Evolutionary conservation across 1,140 invertebrate species (phyloP).

Genomic region (Nilaparvata lugens): DNA sequence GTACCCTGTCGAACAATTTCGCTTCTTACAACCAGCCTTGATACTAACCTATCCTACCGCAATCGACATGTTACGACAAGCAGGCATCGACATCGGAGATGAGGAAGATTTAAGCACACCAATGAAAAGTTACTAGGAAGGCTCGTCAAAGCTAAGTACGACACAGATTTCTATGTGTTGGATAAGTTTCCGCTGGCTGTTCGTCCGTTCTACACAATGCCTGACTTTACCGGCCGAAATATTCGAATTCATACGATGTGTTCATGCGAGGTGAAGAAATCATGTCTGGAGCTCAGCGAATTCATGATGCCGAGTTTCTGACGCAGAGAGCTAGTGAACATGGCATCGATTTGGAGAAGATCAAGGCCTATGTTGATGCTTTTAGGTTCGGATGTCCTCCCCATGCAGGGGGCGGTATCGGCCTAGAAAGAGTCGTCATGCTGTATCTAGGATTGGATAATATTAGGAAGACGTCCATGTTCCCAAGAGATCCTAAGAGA

Average conservation of each 20-base stretch:
- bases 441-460: slow-evolving; percentile 95
- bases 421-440: slow-evolving; percentile 96
- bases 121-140: slow-evolving; percentile 93
- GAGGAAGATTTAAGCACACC: slow-evolving; percentile 96
- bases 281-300: slow-evolving; percentile 92
- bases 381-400: slow-evolving; percentile 96
- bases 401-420: slow-evolving; percentile 97
- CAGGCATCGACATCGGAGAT: slow-evolving; percentile 83
- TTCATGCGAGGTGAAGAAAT: slow-evolving; percentile 99
- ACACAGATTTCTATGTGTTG: slow-evolving; percentile 97
- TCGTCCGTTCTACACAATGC: slow-evolving; percentile 99
- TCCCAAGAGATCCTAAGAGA: slow-evolving; percentile 95
- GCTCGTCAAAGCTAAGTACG: slow-evolving; percentile 91
- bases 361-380: slow-evolving; percentile 92
- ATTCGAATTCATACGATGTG: slow-evolving; percentile 98
- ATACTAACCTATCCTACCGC: slow-evolving; percentile 77
- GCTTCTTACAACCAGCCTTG: slow-evolving; percentile 89
- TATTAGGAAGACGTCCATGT: slow-evolving; percentile 95
- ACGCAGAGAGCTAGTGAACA: slow-evolving; percentile 84
- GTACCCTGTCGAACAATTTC: slow-evolving; percentile 88
- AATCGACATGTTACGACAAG: slow-evolving; percentile 81
- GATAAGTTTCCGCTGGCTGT: slow-evolving; percentile 97
- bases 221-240: slow-evolving; percentile 79
- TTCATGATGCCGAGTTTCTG: slow-evolving; percentile 88
- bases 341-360: slow-evolving; percentile 82